These are phyloP conservation scores for Ursus arctos DNA, from an alignment of 2,113 vertebrate genomes.

Conservation along the genomic window DNA sequence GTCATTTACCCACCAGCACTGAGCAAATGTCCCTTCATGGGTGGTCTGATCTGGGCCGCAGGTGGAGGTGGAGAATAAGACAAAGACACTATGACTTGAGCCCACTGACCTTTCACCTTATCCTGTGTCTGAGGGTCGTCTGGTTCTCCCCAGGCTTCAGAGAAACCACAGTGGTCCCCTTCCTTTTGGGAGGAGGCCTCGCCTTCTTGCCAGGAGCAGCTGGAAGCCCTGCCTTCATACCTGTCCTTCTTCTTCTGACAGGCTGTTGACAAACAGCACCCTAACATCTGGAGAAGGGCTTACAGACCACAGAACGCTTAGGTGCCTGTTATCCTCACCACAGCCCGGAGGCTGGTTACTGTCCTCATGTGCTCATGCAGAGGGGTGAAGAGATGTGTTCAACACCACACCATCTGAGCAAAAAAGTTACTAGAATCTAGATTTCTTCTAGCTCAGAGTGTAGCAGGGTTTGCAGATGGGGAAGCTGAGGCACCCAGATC, in stretches of 20 bases:
- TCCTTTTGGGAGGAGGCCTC: not conserved
- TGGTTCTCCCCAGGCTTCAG: not conserved
- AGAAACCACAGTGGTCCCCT: not conserved
- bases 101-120: constrained; percentile 62
- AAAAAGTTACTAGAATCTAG: not conserved
- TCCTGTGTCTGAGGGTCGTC: constrained; percentile 24
- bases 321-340: not conserved
- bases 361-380: not conserved
- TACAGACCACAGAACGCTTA: not conserved
- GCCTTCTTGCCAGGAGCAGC: not conserved
- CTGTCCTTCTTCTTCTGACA: not conserved
- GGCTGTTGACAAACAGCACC: not conserved
- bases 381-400: not conserved
- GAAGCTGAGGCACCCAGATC: not conserved
- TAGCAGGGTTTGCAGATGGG: no score
- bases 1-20: not conserved
- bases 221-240: not conserved
- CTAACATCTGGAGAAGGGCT: not conserved
- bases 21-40: constrained; percentile 34
- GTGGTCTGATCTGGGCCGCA: constrained; percentile 35
- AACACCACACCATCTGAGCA: not conserved
- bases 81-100: constrained; percentile 13
- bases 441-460: not conserved
- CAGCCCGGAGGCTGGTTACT: not conserved
- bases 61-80: constrained; percentile 43